Evolutionary conservation across 2,113 vertebrate genomes (phyloP).

Genomic region (Perca fluviatilis): DNA sequence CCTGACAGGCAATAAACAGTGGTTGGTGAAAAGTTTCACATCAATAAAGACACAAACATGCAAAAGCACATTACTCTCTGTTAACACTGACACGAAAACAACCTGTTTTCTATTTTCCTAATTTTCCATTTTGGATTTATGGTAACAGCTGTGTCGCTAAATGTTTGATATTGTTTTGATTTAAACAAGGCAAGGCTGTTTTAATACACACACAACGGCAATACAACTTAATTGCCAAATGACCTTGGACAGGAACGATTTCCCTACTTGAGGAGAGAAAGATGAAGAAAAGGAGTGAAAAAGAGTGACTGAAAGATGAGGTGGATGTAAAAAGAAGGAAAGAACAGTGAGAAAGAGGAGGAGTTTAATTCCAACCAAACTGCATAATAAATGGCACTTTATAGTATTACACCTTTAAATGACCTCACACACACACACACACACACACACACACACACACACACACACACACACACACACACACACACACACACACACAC

Average conservation of each 20-base stretch:
- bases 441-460: not conserved
- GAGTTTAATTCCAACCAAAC: constrained; percentile 84
- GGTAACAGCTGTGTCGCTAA: constrained; percentile 50
- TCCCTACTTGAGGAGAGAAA: constrained; percentile 48
- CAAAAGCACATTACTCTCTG: constrained; percentile 13
- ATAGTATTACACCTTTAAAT: constrained; percentile 75
- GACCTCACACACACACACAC: constrained; percentile 35
- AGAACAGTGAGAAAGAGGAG: constrained; percentile 30
- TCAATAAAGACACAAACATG: not conserved
- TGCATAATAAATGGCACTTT: constrained; percentile 79
- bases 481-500: not conserved
- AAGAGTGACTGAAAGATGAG: constrained; percentile 9
- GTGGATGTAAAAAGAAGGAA: constrained; percentile 8
- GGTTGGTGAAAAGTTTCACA: not conserved
- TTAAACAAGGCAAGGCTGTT: constrained; percentile 41
- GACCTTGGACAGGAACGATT: constrained; percentile 62
- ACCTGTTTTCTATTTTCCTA: constrained; percentile 10
- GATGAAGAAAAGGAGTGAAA: not conserved
- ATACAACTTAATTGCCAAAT: constrained; percentile 66
- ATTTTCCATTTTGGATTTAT: constrained; percentile 27
- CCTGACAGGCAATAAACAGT: constrained; percentile 13
- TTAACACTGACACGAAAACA: constrained; percentile 26
- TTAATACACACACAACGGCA: not conserved
- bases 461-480: too few species aligned
- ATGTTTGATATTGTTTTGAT: constrained; percentile 44